A percentile compares a stretch with the other conserved stretches of the same genome.
Conservation (phyloP, 2,888 invertebrate genomes). For the Andrena minutula region DNA sequence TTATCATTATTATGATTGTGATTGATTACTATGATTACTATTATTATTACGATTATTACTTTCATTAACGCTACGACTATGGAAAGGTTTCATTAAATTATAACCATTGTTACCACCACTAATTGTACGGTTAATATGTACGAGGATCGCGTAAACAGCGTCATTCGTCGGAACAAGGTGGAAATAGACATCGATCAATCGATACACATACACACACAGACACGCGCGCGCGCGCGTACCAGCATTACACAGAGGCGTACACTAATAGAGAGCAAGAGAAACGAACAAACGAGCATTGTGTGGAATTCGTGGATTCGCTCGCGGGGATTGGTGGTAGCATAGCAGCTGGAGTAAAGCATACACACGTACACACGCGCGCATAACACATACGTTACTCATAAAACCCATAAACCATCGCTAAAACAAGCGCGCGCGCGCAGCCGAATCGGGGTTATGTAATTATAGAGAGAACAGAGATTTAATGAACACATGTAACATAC, state of each 20-base stretch:
- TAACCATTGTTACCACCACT: slow-evolving; percentile 58
- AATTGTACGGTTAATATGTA: slow-evolving; percentile 32
- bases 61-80: slow-evolving; percentile 61
- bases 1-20: slow-evolving; percentile 13
- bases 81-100: slow-evolving; percentile 53
- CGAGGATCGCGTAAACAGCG: slow-evolving; percentile 8
- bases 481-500: slow-evolving; percentile 78
- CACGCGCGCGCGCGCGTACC: background rate
- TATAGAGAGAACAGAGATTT: slow-evolving; percentile 19
- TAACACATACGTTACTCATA: background rate
- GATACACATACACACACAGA: slow-evolving; percentile 13
- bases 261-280: background rate
- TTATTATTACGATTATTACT: slow-evolving; percentile 19
- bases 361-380: background rate
- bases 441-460: slow-evolving; percentile 39
- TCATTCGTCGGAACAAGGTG: slow-evolving; percentile 5
- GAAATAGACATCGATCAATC: slow-evolving; percentile 28
- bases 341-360: background rate
- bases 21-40: slow-evolving; percentile 32
- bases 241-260: background rate
- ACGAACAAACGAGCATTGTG: slow-evolving; percentile 4
- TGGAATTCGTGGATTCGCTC: slow-evolving; percentile 24
- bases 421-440: slow-evolving; percentile 28
- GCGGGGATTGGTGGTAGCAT: background rate
- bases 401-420: slow-evolving; percentile 14